phyloP scores from a whole-genome alignment of 2,797 vertebrate species.

The Euthynnus affinis region DNA sequence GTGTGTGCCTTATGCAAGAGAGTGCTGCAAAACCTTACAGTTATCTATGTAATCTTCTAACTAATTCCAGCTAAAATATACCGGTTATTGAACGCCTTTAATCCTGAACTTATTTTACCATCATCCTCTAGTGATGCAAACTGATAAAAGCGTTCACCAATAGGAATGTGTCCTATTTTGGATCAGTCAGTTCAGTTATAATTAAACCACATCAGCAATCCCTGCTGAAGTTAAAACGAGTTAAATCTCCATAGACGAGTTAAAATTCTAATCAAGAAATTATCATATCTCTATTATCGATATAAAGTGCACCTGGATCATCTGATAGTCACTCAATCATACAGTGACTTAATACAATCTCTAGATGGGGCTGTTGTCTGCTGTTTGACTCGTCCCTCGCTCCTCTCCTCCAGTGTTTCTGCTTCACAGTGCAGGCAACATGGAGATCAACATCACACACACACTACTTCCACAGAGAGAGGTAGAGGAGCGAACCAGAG shows the following conservation, averaged over 20 bases:
- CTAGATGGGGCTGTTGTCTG: slow-evolving; percentile 85
- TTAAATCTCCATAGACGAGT: background rate
- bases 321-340: background rate
- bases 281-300: background rate
- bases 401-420: slow-evolving; percentile 48
- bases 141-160: background rate
- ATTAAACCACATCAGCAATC: background rate
- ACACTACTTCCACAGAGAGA: slow-evolving; percentile 17
- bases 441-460: slow-evolving; percentile 68
- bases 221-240: background rate
- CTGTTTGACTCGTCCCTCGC: slow-evolving; percentile 41
- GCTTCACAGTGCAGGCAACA: slow-evolving; percentile 74
- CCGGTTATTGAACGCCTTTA: background rate
- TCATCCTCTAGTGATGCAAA: background rate
- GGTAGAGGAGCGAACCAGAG: slow-evolving; percentile 15
- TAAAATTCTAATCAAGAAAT: background rate
- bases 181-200: background rate
- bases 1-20: background rate
- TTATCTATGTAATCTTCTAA: background rate
- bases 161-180: background rate
- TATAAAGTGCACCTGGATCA: slow-evolving; percentile 5
- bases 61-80: background rate
- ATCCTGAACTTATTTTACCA: background rate
- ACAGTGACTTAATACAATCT: slow-evolving; percentile 48
- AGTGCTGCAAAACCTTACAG: background rate